Base-by-base conservation (phyloP, 2,888 invertebrate species). In the Coleophora flavipennella region DNA sequence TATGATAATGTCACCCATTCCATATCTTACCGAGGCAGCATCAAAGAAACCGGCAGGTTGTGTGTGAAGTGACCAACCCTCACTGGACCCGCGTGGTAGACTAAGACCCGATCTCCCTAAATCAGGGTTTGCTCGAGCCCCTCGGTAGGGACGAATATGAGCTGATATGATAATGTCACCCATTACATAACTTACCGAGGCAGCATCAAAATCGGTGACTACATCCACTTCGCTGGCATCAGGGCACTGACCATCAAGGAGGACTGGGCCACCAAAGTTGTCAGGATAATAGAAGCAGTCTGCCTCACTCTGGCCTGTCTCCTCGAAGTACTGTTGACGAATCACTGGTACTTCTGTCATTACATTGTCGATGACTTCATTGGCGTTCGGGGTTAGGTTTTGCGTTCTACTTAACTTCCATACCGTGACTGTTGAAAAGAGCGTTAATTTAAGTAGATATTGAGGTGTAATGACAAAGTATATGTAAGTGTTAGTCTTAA, bases 211-310 rank as follows among this genome's bases (percentile, higher is more conserved):
- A 42, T 59, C 48, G 3, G 46, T 35, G 0, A 76, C 51, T 10
- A 57, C 53, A 8, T 51, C 51, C 3, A 73, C 61, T 35, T 52
- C 48, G 2, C 40, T 50, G 2, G 38, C 41, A 4, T 61, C 51
- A 1, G 61, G 50, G 43, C 84, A 84, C 33, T 64, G 65, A 1
- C 83, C 83, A 0, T 48, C 14, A 9, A 74, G 46, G 13, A 72
- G 42, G 1, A 79, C 74, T 4, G 74, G 68, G 2, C 78, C 81
- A 3, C 75, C 80, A 1, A 63, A 43, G 35, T 74, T 75, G 13
- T 79, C 65, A 0, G 81, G 83, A 31, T 81, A 84, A 50, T 49
- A 74, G 67, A 79, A 79, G 49, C 83, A 84, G 25, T 60, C 58
- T 0, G 57, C 62, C 2, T 65, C 67, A 2, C 51, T 61, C 26